phyloP scores from a whole-genome alignment of 2,113 vertebrate genomes.

The Morone chrysops region DNA sequence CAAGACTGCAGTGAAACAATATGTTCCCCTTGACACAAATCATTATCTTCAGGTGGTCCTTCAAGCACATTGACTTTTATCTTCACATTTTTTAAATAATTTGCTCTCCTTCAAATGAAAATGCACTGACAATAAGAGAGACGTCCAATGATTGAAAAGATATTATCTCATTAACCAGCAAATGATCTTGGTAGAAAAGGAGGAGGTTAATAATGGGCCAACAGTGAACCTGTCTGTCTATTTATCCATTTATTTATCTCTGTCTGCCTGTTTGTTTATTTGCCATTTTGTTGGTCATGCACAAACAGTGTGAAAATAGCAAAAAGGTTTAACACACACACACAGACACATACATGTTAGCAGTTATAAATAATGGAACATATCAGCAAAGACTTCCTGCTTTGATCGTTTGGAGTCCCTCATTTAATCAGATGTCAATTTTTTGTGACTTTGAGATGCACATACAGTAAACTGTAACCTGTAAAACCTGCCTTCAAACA shows the following conservation, averaged over 20 bases:
- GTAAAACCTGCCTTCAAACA: not conserved
- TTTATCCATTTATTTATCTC: not conserved
- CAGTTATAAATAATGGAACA: not conserved
- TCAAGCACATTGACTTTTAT: slow-evolving; percentile 66
- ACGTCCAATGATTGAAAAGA: slow-evolving; percentile 36
- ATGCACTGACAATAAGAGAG: slow-evolving; percentile 32
- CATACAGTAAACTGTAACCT: not conserved
- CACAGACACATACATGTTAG: not conserved
- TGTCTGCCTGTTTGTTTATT: not conserved
- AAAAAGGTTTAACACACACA: not conserved
- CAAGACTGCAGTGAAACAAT: slow-evolving; percentile 48
- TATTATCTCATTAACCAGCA: slow-evolving; percentile 38
- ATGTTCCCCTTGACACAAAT: slow-evolving; percentile 60
- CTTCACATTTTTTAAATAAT: slow-evolving; percentile 52
- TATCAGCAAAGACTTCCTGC: not conserved
- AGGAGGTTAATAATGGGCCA: slow-evolving; percentile 1
- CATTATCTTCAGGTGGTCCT: slow-evolving; percentile 60
- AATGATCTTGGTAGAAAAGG: slow-evolving; percentile 30
- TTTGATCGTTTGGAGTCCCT: not conserved
- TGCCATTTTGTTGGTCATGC: not conserved
- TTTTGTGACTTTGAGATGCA: not conserved
- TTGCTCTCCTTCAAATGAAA: slow-evolving; percentile 53
- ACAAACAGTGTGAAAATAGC: not conserved
- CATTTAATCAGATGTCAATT: not conserved
- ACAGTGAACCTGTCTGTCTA: not conserved